Percentiles rank a stretch among this genome's conserved stretches.
These are phyloP conservation scores for Biston betularia DNA, from an alignment of 2,888 invertebrate genomes.

Conservation along the genomic window DNA sequence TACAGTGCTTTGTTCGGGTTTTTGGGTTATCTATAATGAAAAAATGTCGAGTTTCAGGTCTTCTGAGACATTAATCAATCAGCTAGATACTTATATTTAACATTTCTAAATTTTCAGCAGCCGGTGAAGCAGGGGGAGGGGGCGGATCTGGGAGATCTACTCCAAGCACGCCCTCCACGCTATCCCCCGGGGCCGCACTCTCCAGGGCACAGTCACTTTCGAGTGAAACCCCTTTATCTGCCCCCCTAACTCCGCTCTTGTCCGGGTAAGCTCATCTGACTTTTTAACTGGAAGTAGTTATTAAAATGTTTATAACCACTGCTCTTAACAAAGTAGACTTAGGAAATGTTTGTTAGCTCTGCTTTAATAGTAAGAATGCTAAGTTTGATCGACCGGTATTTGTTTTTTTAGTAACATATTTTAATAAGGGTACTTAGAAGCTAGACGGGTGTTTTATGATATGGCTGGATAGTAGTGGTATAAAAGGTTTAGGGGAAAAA, in stretches of 20 bases:
- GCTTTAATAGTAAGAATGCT: conserved; percentile 14
- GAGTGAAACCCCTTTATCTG: conserved; percentile 77
- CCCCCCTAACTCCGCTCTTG: conserved; percentile 75
- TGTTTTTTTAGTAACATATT: not conserved
- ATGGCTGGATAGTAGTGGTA: conserved; percentile 7
- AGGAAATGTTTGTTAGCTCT: conserved; percentile 18
- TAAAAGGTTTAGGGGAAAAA: not conserved
- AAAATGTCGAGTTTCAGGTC: no score
- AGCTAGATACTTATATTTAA: not conserved
- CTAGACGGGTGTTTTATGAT: conserved; percentile 2
- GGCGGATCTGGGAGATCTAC: conserved; percentile 80
- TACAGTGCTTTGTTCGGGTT: no score
- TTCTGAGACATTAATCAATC: no score
- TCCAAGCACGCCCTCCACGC: conserved; percentile 87
- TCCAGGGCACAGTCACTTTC: conserved; percentile 80
- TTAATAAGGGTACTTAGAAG: not conserved
- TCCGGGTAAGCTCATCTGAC: conserved; percentile 66
- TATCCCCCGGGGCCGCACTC: conserved; percentile 85
- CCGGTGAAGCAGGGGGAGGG: conserved; percentile 71
- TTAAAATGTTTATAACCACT: conserved; percentile 10
- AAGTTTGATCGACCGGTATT: not conserved
- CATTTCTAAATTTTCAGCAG: conserved; percentile 51
- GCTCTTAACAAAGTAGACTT: conserved; percentile 1
- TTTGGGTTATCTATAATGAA: no score
- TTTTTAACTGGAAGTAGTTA: not conserved